Conservation (phyloP, 1,140 invertebrate species). For the Drosophila orosa region DNA sequence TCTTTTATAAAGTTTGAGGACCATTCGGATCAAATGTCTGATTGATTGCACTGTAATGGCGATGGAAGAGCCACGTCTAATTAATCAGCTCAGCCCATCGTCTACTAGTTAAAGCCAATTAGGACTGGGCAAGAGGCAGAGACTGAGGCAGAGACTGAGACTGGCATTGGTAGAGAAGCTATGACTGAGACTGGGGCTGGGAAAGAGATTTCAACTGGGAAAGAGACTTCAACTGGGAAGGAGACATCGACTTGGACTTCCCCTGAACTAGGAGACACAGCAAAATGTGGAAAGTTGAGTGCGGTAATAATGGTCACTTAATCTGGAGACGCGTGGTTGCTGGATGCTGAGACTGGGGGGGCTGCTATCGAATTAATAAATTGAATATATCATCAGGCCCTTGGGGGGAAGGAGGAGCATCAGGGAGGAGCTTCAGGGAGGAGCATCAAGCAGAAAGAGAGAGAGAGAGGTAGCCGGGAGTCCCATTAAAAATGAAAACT, state of each 20-base stretch:
- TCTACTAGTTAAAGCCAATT: slow-evolving; percentile 20
- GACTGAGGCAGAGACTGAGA: background rate
- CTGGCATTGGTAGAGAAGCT: background rate
- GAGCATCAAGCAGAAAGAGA: background rate
- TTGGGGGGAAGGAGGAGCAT: slow-evolving; percentile 4
- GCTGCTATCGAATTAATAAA: slow-evolving; percentile 27
- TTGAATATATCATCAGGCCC: slow-evolving; percentile 35
- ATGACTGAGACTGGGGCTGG: background rate
- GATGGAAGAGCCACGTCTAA: slow-evolving; percentile 22
- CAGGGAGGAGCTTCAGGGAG: background rate
- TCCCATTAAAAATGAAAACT: slow-evolving; percentile 57
- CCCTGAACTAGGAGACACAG: background rate
- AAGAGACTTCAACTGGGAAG: no score
- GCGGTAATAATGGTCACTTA: slow-evolving; percentile 20
- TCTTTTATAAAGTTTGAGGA: slow-evolving; percentile 22
- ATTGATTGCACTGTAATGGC: slow-evolving; percentile 25
- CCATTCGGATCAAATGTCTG: slow-evolving; percentile 24
- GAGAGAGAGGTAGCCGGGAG: background rate
- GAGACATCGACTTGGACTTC: background rate
- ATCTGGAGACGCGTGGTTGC: slow-evolving; percentile 10
- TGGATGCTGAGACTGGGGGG: background rate
- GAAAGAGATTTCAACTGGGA: no score
- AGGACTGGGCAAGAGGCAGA: background rate
- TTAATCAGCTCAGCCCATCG: slow-evolving; percentile 20
- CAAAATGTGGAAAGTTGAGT: slow-evolving; percentile 16